Evolutionary conservation across 2,888 invertebrate species (phyloP), one percentile per base, ranked within the genome.

Genomic region (Orthosia gothica): DNA sequence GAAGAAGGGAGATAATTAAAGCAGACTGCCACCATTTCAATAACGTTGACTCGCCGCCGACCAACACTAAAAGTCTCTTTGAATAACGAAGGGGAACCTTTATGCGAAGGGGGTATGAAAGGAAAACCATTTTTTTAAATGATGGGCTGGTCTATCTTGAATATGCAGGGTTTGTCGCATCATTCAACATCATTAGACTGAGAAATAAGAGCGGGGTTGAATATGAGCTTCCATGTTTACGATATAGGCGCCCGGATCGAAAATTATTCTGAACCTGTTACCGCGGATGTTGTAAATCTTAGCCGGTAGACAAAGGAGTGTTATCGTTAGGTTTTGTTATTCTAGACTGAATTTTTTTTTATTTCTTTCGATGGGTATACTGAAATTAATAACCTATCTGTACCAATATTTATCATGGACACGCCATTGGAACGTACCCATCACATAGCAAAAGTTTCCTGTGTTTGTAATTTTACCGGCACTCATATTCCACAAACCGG

Each of bases 151-250:
- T 86, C 90, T 93, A 94, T 93, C 93, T 93, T 94, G 92, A 93
- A 94, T 94, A 94, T 94, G 93, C 93, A 92, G 90, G 89, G 92
- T 86, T 92, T 90, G 92, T 92, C 92, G 93, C 93, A 93, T 92
- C 94, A 93, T 94, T 95, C 94, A 94, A 94, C 94, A 93, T 95
- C 94, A 95, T 95, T 95, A 95, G 92, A 92, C 91, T 88, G 91
- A 87, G 91, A 92, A 93, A 93, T 92, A 93, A 92, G 88, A 91
- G 88, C 88, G 78, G 77, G 81, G 84, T 79, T 93, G 91, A 93
- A 93, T 93, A 77, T 79, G 91, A 89, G 87, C 88, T 90, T 91
- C 89, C 84, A 87, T 86, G 74, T 85, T 85, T 85, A 83, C 73
- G 74, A 74, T 71, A 79, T 76, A 74, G 86, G 69, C 65, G 58